Percentiles rank a stretch among this genome's conserved stretches.
phyloP scores from a whole-genome alignment of 2,888 invertebrate genomes.

The Sphecodes monilicornis region DNA sequence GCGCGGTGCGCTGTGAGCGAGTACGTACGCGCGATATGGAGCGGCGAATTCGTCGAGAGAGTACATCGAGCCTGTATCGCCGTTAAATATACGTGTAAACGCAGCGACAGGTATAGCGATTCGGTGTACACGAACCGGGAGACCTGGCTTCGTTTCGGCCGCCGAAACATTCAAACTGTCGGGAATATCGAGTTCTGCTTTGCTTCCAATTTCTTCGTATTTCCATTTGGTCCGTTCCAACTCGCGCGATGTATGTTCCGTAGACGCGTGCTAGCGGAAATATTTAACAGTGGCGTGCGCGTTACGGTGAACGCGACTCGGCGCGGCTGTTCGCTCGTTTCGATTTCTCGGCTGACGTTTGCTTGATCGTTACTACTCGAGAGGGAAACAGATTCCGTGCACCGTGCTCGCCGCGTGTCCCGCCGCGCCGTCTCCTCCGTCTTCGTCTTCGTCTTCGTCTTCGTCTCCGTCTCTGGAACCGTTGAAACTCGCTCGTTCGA shows the following conservation, averaged over 20 bases:
- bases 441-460: neutral
- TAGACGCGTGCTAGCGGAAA: neutral
- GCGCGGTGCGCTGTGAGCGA: neutral
- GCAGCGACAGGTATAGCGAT: slow-evolving; percentile 46
- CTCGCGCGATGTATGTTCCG: neutral
- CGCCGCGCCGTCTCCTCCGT: too few relatives aligned
- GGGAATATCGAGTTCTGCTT: slow-evolving; percentile 36
- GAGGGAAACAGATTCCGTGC: slow-evolving; percentile 1
- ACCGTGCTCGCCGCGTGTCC: neutral
- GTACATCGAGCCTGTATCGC: slow-evolving; percentile 26
- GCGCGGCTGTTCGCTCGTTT: neutral
- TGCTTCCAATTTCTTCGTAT: slow-evolving; percentile 18
- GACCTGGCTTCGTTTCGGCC: slow-evolving; percentile 2
- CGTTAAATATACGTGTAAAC: slow-evolving; percentile 40
- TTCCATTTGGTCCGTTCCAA: neutral
- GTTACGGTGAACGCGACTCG: neutral
- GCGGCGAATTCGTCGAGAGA: slow-evolving; percentile 41
- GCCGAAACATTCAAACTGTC: slow-evolving; percentile 38
- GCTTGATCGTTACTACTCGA: slow-evolving; percentile 41
- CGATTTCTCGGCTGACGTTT: slow-evolving; percentile 41
- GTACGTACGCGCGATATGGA: slow-evolving; percentile 15
- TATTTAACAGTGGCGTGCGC: neutral
- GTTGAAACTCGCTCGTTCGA: slow-evolving; percentile 4
- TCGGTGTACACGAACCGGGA: slow-evolving; percentile 15
- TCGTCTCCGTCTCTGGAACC: neutral